Percentiles rank a stretch among this genome's conserved stretches.
phyloP scores from a whole-genome alignment of 2,113 vertebrate species.

The Rhabdomys dilectus region DNA sequence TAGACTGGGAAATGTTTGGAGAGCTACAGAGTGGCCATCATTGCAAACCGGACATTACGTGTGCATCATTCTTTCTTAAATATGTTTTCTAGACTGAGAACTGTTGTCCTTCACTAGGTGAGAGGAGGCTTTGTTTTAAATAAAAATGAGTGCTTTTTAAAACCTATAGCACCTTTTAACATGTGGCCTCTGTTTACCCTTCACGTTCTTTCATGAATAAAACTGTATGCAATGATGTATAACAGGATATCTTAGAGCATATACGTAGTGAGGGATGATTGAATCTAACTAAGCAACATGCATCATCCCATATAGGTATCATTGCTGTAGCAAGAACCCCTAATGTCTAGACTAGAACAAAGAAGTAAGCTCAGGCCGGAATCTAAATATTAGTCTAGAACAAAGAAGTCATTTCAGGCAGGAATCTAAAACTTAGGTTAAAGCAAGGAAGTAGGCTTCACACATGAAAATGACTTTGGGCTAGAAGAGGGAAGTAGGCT shows the following conservation, averaged over 20 bases:
- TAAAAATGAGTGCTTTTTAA: background rate
- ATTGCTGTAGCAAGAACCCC: background rate
- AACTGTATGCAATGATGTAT: background rate
- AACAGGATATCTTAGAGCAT: background rate
- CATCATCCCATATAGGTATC: background rate
- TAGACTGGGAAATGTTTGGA: background rate
- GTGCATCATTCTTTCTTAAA: background rate
- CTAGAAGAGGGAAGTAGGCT: too few species aligned
- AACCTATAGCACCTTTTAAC: background rate
- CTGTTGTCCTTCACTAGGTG: background rate
- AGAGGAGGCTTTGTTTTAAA: background rate
- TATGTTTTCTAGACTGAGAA: background rate
- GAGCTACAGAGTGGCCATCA: background rate
- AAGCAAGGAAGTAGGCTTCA: too few species aligned
- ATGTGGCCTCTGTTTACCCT: background rate
- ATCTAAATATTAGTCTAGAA: too few species aligned
- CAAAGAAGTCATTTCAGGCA: too few species aligned
- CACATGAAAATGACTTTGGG: too few species aligned
- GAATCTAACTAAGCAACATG: background rate
- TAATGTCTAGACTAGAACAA: background rate
- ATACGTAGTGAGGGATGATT: background rate
- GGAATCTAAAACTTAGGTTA: too few species aligned
- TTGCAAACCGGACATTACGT: background rate
- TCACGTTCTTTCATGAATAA: background rate
- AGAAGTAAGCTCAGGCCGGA: too few species aligned